Conservation (phyloP, 2,888 invertebrate species). For the Conistra vaccinii region DNA sequence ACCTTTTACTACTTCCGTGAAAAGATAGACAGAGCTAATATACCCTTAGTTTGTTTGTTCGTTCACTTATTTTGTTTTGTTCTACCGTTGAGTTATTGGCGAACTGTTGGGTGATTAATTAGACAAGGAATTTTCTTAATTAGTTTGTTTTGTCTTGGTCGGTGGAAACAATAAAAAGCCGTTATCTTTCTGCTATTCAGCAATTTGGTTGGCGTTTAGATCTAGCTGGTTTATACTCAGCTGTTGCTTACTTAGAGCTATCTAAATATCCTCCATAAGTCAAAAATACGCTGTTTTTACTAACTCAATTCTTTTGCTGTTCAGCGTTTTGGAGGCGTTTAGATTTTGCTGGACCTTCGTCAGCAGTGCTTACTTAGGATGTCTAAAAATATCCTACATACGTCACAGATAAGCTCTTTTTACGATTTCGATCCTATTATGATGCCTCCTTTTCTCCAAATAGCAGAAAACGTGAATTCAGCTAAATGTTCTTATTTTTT, state of each 20-base stretch:
- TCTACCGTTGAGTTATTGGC: conserved; percentile 48
- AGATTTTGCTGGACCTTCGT: not conserved
- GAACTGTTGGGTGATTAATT: conserved; percentile 53
- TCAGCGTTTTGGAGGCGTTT: conserved; percentile 1
- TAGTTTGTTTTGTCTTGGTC: conserved; percentile 49
- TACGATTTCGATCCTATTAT: not conserved
- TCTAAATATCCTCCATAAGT: not conserved
- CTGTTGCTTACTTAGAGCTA: not conserved
- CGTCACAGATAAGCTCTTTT: not conserved
- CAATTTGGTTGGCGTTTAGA: not conserved
- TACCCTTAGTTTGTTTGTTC: conserved; percentile 59
- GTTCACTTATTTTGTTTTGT: conserved; percentile 59
- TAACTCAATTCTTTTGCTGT: not conserved
- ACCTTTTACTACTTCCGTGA: conserved; percentile 58
- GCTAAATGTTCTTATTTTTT: not conserved
- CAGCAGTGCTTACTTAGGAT: not conserved
- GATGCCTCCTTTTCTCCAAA: conserved; percentile 8
- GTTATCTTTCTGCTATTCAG: not conserved
- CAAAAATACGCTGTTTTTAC: not conserved
- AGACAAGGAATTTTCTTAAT: conserved; percentile 51
- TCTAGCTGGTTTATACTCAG: not conserved
- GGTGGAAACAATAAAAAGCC: conserved; percentile 14
- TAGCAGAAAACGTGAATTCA: not conserved
- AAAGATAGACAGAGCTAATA: conserved; percentile 64
- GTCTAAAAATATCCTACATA: conserved; percentile 4